Percentiles rank a stretch among this genome's conserved stretches.
These are phyloP conservation scores for Apocrypta bakeri DNA, from an alignment of 1,140 invertebrate species.

Conservation along the genomic window DNA sequence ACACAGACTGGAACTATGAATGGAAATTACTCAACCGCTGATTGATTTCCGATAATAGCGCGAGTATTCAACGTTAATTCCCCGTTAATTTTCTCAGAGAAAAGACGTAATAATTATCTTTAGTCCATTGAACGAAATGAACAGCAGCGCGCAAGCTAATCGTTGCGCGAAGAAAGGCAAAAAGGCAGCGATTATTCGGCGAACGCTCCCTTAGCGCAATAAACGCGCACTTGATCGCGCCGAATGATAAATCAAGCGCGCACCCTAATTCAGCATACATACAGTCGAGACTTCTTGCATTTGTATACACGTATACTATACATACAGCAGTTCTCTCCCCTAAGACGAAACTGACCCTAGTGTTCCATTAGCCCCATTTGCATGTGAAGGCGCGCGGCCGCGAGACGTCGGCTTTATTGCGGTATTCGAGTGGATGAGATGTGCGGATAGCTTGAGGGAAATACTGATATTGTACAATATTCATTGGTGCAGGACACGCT, in stretches of 20 bases:
- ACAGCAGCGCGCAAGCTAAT: background rate
- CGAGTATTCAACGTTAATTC: background rate
- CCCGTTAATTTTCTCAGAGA: background rate
- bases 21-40: background rate
- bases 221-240: conserved; percentile 22
- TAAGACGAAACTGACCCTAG: conserved; percentile 27
- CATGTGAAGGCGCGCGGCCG: conserved; percentile 10
- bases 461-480: background rate
- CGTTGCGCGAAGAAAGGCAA: background rate
- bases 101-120: background rate
- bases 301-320: background rate
- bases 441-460: background rate
- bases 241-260: conserved; percentile 25
- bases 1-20: too few relatives aligned
- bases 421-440: background rate
- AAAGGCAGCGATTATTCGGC: background rate
- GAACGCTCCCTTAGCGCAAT: background rate
- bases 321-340: background rate
- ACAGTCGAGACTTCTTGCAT: background rate
- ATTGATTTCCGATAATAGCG: background rate
- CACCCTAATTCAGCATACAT: background rate
- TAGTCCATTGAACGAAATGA: background rate
- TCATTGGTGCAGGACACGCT: background rate
- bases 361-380: conserved; percentile 25
- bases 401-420: background rate